Conservation (phyloP, 2,113 vertebrate species). For the Micronycteris hirsuta region DNA sequence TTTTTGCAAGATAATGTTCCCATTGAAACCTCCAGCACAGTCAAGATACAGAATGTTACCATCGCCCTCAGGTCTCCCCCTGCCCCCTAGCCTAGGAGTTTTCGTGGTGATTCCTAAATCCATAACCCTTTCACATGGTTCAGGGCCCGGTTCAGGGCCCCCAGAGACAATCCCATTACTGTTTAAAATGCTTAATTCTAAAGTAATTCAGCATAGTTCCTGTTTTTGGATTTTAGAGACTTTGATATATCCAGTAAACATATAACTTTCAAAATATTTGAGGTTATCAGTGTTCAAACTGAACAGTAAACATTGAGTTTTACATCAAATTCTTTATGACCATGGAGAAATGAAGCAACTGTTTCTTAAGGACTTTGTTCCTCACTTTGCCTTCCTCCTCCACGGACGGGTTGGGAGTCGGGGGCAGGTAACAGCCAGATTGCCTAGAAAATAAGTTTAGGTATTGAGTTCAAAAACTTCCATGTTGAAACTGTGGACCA, state of each 20-base stretch:
- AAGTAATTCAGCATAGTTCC: neutral
- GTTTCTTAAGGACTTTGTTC: neutral
- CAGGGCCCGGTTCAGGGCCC: neutral
- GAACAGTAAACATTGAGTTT: neutral
- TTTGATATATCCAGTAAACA: neutral
- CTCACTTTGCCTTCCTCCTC: neutral
- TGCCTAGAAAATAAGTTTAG: neutral
- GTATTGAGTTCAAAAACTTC: neutral
- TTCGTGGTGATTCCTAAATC: neutral
- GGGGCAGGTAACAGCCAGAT: neutral
- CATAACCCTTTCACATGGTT: neutral
- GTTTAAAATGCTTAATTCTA: conserved; percentile 1
- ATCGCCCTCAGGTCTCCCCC: neutral
- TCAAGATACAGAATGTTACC: neutral
- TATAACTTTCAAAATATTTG: conserved; percentile 1
- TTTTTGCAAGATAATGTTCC: neutral
- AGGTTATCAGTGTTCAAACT: neutral
- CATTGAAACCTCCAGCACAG: neutral
- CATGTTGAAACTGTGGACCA: neutral
- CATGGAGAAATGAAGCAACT: neutral
- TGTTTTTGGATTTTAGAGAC: neutral
- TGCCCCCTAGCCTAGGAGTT: neutral
- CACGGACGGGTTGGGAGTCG: neutral
- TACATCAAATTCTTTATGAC: neutral
- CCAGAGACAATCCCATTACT: neutral